A percentile compares a stretch with the other conserved stretches of the same genome.
These are phyloP conservation scores for Grammomys surdaster DNA, from an alignment of 2,113 vertebrate genomes.

Conservation along the genomic window DNA sequence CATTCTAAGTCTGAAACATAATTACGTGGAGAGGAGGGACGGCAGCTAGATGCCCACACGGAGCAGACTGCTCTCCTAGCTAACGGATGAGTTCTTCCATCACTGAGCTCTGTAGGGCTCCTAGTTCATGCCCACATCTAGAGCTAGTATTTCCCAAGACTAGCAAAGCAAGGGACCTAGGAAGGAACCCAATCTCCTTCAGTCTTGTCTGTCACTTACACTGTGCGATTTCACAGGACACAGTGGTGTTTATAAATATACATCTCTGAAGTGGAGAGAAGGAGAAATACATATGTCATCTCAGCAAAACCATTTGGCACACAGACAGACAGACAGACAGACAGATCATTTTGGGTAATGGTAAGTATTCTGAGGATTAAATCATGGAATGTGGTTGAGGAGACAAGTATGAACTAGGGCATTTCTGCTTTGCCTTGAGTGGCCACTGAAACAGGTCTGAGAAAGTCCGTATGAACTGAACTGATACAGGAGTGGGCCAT, in stretches of 20 bases:
- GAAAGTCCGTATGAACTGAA: background rate
- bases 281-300: background rate
- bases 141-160: background rate
- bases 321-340: background rate
- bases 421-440: background rate
- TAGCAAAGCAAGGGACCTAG: too few relatives aligned
- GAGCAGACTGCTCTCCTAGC: background rate
- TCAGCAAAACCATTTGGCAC: background rate
- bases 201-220: background rate
- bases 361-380: background rate
- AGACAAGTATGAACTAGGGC: background rate
- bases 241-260: background rate
- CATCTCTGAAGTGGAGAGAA: too few relatives aligned
- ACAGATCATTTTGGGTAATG: background rate
- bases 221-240: background rate
- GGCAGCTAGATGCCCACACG: background rate
- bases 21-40: background rate
- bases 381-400: background rate
- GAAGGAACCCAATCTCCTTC: background rate
- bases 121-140: background rate
- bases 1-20: conserved; percentile 51
- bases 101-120: background rate
- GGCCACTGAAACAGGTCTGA: background rate
- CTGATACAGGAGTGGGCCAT: background rate
- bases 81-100: background rate